These are phyloP conservation scores for Graptemys geographica DNA, from an alignment of 2,797 vertebrate species.

Conservation along the genomic window DNA sequence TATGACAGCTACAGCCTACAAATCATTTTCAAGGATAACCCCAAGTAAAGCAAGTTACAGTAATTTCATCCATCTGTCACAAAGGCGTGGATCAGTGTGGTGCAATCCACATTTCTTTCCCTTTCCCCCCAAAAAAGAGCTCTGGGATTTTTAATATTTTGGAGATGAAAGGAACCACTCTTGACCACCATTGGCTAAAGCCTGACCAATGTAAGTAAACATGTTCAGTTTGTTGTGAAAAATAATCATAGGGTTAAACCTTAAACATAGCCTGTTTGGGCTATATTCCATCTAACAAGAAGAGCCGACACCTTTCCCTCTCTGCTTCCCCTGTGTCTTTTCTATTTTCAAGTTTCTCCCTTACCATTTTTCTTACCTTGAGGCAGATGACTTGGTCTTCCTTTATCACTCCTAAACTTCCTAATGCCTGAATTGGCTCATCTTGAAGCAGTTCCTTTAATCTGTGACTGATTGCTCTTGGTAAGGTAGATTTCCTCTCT, in stretches of 20 bases:
- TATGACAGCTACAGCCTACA: background rate
- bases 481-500: slow-evolving; percentile 41
- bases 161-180: background rate
- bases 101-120: background rate
- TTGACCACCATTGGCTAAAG: background rate
- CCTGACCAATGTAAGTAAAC: background rate
- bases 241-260: background rate
- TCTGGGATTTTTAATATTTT: background rate
- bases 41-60: background rate
- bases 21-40: background rate
- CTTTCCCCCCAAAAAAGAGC: background rate
- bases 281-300: accelerated
- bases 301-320: background rate
- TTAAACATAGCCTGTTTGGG: background rate
- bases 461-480: slow-evolving; percentile 15
- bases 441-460: background rate
- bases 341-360: background rate
- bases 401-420: background rate
- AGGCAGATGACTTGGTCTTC: background rate
- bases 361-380: background rate
- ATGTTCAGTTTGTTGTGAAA: background rate
- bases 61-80: background rate
- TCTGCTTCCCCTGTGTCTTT: background rate
- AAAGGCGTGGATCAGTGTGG: background rate
- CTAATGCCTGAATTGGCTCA: slow-evolving; percentile 8